These are phyloP conservation scores for Sebastes itinus DNA, from an alignment of 2,797 vertebrate species.

Conservation along the genomic window DNA sequence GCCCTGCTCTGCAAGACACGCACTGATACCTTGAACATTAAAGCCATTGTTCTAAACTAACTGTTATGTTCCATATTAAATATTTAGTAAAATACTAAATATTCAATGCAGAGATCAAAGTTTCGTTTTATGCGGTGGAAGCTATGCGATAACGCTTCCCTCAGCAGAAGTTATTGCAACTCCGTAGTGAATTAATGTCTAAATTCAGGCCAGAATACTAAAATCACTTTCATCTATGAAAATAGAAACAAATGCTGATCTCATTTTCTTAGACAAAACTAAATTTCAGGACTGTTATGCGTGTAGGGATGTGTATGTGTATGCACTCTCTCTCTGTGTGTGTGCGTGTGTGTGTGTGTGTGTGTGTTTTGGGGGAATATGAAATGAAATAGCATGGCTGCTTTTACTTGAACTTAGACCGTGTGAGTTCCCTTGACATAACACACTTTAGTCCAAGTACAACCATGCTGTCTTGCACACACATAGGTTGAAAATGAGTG, in stretches of 20 bases:
- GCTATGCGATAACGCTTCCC: slow-evolving; percentile 41
- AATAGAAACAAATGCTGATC: not conserved
- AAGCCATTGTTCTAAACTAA: slow-evolving; percentile 34
- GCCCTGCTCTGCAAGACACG: not conserved
- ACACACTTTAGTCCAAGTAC: not conserved
- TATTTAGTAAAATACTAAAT: slow-evolving; percentile 53
- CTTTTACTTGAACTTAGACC: slow-evolving; percentile 13
- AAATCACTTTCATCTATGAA: slow-evolving; percentile 1
- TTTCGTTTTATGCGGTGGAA: slow-evolving; percentile 43
- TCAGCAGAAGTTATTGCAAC: slow-evolving; percentile 41
- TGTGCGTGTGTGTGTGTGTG: not conserved
- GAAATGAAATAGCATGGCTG: not conserved
- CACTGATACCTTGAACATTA: slow-evolving; percentile 8
- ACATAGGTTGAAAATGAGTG: not conserved
- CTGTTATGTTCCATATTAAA: slow-evolving; percentile 39
- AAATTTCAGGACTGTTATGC: not conserved
- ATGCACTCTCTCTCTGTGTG: not conserved
- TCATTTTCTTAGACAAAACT: slow-evolving; percentile 4
- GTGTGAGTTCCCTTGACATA: slow-evolving; percentile 10
- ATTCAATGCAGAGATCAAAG: slow-evolving; percentile 59
- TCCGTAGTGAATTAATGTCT: slow-evolving; percentile 29
- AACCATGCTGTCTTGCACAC: not conserved
- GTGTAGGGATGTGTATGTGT: not conserved
- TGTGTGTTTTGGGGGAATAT: not conserved
- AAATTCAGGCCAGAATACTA: slow-evolving; percentile 6